A percentile compares a stretch with the other conserved stretches of the same genome.
Conservation (phyloP, 64 coral and sea anemone species). For the Hydrozoanthus tunicans region DNA sequence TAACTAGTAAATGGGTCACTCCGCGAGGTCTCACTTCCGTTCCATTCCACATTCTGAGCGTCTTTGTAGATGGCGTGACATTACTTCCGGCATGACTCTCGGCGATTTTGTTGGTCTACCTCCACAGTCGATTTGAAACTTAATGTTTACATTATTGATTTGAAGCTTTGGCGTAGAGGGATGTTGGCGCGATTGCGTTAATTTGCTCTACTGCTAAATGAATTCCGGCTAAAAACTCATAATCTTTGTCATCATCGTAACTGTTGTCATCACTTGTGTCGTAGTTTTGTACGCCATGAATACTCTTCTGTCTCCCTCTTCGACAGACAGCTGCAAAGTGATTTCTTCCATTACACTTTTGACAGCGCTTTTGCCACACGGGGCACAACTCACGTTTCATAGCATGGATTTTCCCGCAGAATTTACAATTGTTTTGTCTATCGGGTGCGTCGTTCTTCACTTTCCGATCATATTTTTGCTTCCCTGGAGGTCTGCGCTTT, state of each 20-base stretch:
- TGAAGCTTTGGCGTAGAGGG: conserved; percentile 32
- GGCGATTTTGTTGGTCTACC: conserved; percentile 10
- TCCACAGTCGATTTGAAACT: conserved; percentile 41
- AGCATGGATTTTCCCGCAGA: conserved; percentile 27
- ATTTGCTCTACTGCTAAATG: conserved; percentile 40
- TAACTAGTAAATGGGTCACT: neutral
- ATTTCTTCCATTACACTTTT: conserved; percentile 52
- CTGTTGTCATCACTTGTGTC: conserved; percentile 19
- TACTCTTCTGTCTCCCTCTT: conserved; percentile 27
- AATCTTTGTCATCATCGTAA: conserved; percentile 36
- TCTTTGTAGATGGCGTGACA: conserved; percentile 49
- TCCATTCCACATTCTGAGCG: conserved; percentile 56
- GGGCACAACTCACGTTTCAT: conserved; percentile 29
- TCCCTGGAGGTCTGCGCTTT: neutral
- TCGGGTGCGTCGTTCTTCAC: neutral
- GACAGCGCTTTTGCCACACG: conserved; percentile 21
- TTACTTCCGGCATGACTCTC: conserved; percentile 24
- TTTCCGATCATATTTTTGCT: conserved; percentile 2
- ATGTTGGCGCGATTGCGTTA: conserved; percentile 45
- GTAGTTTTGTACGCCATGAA: conserved; percentile 18
- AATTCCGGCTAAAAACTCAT: conserved; percentile 52
- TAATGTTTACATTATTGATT: conserved; percentile 43
- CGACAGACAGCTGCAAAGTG: conserved; percentile 37
- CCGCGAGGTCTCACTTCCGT: neutral
- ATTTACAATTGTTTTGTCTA: conserved; percentile 31